These are phyloP conservation scores for Linurgus olivaceus DNA, from an alignment of 2,797 vertebrate species.

Conservation along the genomic window DNA sequence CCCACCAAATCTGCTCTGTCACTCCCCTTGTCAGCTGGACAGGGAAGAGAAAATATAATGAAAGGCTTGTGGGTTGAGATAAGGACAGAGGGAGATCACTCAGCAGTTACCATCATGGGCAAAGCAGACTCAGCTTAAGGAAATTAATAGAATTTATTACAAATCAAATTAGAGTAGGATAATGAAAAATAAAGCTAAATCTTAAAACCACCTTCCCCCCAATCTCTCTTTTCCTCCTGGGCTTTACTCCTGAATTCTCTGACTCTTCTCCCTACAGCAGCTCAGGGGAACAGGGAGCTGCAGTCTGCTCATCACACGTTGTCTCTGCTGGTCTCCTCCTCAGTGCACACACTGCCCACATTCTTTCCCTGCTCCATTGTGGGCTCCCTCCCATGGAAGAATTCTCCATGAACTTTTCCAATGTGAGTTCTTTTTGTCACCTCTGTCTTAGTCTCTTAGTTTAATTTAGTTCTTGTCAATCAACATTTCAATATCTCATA, in stretches of 20 bases:
- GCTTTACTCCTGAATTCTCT: not conserved
- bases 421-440: not conserved
- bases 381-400: not conserved
- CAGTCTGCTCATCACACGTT: rapidly evolving
- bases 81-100: not conserved
- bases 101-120: not conserved
- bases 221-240: not conserved
- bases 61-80: not conserved
- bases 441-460: not conserved
- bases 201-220: not conserved
- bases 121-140: not conserved
- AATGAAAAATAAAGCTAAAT: not conserved
- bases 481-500: not conserved
- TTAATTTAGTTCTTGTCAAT: not conserved
- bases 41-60: not conserved
- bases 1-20: not conserved
- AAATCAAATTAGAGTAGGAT: not conserved
- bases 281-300: not conserved
- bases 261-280: not conserved
- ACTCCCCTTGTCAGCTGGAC: not conserved
- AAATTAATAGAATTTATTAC: not conserved
- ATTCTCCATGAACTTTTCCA: not conserved
- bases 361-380: not conserved
- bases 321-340: not conserved
- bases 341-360: rapidly evolving